phyloP scores from a whole-genome alignment of 2,797 vertebrate species.

The Tinamus major region DNA sequence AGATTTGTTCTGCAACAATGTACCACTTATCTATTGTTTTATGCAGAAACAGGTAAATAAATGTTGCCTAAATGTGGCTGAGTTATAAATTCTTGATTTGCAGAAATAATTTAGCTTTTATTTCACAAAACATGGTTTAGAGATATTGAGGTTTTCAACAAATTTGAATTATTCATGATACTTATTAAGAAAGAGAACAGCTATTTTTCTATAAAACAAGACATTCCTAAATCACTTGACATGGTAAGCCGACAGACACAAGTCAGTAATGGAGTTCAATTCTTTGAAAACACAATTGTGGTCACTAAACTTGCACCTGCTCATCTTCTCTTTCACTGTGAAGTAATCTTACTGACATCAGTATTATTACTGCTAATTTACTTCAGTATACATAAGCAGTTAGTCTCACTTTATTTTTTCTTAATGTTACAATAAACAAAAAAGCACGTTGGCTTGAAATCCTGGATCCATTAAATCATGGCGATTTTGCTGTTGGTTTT shows the following conservation, averaged over 20 bases:
- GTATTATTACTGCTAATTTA: background rate
- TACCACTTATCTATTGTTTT: background rate
- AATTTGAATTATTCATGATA: constrained; percentile 37
- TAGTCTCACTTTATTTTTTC: background rate
- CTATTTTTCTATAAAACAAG: constrained; percentile 9
- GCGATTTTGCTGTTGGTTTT: background rate
- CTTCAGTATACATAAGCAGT: background rate
- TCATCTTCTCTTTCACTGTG: background rate
- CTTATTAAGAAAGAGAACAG: constrained; percentile 17
- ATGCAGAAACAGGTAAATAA: background rate
- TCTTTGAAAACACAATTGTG: background rate
- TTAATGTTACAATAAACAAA: background rate
- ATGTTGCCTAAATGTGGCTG: background rate
- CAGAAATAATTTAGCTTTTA: constrained; percentile 57
- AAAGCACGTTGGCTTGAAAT: background rate
- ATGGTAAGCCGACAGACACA: background rate
- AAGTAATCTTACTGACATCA: background rate
- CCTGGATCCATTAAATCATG: background rate
- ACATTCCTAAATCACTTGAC: background rate
- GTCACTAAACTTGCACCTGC: background rate
- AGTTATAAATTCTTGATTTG: constrained; percentile 38
- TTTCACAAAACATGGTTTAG: constrained; percentile 16
- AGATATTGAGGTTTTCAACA: constrained; percentile 23
- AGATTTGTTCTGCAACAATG: constrained; percentile 24
- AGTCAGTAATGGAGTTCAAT: background rate